These are phyloP conservation scores for Artemia sinica DNA, from an alignment of 2,888 invertebrate genomes.

Conservation along the genomic window DNA sequence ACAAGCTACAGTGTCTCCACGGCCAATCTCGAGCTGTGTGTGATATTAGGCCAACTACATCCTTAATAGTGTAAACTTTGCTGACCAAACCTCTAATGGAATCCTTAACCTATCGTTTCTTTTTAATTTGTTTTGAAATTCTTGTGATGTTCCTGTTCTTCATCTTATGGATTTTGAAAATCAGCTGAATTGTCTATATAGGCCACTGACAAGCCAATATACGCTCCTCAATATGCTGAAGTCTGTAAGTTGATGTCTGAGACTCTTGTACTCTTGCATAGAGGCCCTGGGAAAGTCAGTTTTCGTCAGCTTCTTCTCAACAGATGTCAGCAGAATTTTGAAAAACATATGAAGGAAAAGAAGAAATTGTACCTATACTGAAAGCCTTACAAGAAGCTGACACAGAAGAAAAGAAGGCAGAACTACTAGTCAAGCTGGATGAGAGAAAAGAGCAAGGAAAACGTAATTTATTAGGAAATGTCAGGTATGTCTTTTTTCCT, in stretches of 20 bases:
- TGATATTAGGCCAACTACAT: too few species aligned
- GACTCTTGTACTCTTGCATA: conserved; percentile 41
- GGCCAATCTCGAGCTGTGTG: too few species aligned
- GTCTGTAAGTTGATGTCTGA: conserved; percentile 55
- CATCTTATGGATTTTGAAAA: too few species aligned
- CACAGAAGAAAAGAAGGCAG: conserved; percentile 50
- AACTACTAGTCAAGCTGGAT: conserved; percentile 47
- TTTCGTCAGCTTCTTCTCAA: conserved; percentile 61
- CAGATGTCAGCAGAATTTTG: conserved; percentile 77
- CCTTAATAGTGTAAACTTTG: too few species aligned
- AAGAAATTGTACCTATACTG: conserved; percentile 37
- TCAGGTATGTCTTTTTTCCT: conserved; percentile 41
- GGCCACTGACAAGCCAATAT: conserved; percentile 84
- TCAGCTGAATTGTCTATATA: conserved; percentile 28
- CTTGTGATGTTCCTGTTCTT: too few species aligned
- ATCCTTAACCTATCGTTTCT: too few species aligned
- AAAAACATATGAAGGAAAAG: conserved; percentile 55
- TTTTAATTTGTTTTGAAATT: too few species aligned
- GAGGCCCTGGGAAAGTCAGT: conserved; percentile 33
- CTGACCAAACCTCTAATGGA: too few species aligned
- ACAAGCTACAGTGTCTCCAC: too few species aligned
- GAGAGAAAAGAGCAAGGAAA: conserved; percentile 60
- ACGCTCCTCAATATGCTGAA: conserved; percentile 74
- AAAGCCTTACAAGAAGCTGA: conserved; percentile 42
- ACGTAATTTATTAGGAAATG: conserved; percentile 72